phyloP scores from a whole-genome alignment of 2,113 vertebrate species.

The Leptosomus discolor region DNA sequence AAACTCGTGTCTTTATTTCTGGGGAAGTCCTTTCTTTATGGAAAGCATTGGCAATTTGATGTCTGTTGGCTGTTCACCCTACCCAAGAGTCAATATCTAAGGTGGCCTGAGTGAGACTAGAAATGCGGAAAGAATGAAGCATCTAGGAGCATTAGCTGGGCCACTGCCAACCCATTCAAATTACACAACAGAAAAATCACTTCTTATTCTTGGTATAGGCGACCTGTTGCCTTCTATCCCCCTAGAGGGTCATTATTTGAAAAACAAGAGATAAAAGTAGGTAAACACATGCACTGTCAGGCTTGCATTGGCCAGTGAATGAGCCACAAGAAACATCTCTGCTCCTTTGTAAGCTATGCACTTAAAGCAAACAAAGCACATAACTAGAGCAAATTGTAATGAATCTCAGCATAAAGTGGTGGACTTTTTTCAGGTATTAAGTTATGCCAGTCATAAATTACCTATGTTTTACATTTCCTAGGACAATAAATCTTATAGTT shows the following conservation, averaged over 20 bases:
- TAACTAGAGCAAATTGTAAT: not conserved
- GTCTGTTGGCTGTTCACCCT: not conserved
- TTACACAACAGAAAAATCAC: not conserved
- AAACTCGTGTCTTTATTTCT: not conserved
- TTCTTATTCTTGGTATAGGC: not conserved
- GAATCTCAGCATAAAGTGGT: not conserved
- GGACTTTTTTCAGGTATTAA: not conserved
- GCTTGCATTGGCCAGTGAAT: not conserved
- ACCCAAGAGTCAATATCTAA: not conserved
- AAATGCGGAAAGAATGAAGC: not conserved
- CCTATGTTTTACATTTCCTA: not conserved
- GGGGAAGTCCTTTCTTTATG: not conserved
- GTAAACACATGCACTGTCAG: not conserved
- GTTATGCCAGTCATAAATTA: not conserved
- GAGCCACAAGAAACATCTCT: not conserved
- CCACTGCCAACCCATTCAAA: not conserved
- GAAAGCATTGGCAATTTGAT: not conserved
- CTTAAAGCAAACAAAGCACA: not conserved
- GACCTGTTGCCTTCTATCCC: not conserved
- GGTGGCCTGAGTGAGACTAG: rapidly evolving
- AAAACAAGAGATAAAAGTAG: not conserved
- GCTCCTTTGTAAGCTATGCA: not conserved
- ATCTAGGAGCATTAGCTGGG: not conserved
- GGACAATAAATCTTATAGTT: not conserved
- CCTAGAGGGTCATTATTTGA: not conserved